Percentiles rank a stretch among this genome's conserved stretches.
phyloP scores from a whole-genome alignment of 2,113 vertebrate genomes.

The Mesoclemmys tuberculata region DNA sequence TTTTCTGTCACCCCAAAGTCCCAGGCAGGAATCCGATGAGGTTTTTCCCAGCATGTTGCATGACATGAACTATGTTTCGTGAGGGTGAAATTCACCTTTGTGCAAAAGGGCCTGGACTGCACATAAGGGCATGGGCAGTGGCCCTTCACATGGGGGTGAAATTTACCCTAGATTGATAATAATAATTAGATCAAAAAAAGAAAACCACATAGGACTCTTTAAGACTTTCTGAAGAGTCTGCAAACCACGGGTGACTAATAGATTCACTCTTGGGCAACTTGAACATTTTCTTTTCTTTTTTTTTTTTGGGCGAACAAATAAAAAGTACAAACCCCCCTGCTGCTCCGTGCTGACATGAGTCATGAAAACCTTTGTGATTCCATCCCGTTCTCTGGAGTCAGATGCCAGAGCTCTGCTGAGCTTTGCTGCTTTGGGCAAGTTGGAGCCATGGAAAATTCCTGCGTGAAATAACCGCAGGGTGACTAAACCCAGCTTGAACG shows the following conservation, averaged over 20 bases:
- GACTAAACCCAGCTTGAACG: background rate
- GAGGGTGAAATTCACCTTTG: conserved; percentile 27
- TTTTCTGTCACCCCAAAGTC: background rate
- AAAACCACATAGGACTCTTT: conserved; percentile 53
- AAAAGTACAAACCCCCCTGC: conserved; percentile 53
- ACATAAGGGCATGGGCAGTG: too few relatives aligned
- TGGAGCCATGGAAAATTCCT: background rate
- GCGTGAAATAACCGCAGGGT: background rate
- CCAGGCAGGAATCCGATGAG: background rate
- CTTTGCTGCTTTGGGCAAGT: background rate
- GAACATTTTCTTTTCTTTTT: background rate
- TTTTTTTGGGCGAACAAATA: conserved; percentile 7
- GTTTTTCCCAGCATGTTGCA: conserved; percentile 4
- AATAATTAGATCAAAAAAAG: conserved; percentile 41
- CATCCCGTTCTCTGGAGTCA: background rate
- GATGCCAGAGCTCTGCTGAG: conserved; percentile 23
- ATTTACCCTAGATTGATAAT: conserved; percentile 47
- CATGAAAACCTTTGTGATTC: conserved; percentile 1
- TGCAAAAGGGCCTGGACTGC: conserved; percentile 57
- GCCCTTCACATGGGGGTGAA: conserved; percentile 27
- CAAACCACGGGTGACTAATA: conserved; percentile 57
- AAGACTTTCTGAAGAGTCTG: conserved; percentile 26
- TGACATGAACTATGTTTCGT: conserved; percentile 5
- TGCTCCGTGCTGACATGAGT: conserved; percentile 42
- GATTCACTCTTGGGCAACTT: conserved; percentile 48